Evolutionary conservation across 1,140 invertebrate genomes (phyloP), one percentile per base, ranked within the genome.

Genomic region (Manduca sexta): DNA sequence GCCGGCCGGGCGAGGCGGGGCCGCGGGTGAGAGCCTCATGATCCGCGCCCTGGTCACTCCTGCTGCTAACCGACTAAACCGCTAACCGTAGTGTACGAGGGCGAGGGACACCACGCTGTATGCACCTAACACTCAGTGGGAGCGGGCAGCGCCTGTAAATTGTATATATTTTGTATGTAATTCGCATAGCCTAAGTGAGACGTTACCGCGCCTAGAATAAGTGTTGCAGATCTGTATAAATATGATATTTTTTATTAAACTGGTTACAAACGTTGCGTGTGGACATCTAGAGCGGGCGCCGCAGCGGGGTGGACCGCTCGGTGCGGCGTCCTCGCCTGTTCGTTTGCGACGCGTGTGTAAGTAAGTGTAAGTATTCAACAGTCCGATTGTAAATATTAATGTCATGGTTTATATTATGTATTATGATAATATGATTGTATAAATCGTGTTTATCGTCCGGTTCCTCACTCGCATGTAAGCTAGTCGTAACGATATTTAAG

Each of bases 1-100:
- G 91, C 61, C 90, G 89, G 66, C 87, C 88, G 69, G 94, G 91
- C 68, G 93, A 91, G 76, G 86, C 88, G 65, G 94, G 94, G 89
- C 69, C 94, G 91, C 56, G 87, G 90, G 71, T 92, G 90, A 77
- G 76, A 64, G 3, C 37, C 11, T 38, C 44, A 18, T 26, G 15
- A 14, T 42, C 12, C 13, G 41, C 41, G 21, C 86, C 49, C 44
- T 38, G 12, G 30, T 14, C 67, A 51, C 18, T 17, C 13, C 17
- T 15, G 10, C 11, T 48, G 73, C 71, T 65, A 68, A 72, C 63
- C 74, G 74, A 75, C 69, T 74, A 26, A 26, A 61, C 78, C 72
- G 30, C 67, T 76, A 63, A 72, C 77, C 65, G 70, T 68, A 44
- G 71, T 72, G 72, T 75, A 74, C 71, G 75, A 77, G 72, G 60